Evolutionary conservation across 2,888 invertebrate genomes (phyloP).

Genomic region (Tiliacea aurago): DNA sequence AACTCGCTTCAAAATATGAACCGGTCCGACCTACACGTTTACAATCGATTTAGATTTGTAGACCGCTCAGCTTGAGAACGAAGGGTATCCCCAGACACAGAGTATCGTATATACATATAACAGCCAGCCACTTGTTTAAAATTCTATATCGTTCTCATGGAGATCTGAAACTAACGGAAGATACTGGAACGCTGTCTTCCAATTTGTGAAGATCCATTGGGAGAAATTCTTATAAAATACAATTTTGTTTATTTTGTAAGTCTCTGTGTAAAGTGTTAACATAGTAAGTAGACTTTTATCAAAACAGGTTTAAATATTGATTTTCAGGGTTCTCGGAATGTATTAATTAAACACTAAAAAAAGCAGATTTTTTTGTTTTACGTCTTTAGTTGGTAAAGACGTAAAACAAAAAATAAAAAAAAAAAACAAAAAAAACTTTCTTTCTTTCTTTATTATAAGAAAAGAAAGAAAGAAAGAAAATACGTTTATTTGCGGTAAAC

Average conservation of each 20-base stretch:
- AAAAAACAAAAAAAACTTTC: too few relatives aligned
- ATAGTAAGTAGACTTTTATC: not conserved
- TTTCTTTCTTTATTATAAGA: too few relatives aligned
- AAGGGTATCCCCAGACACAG: conserved; percentile 18
- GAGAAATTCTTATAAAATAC: not conserved
- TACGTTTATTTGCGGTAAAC: too few relatives aligned
- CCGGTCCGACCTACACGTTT: not conserved
- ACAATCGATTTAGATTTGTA: conserved; percentile 35
- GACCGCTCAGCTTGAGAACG: conserved; percentile 32
- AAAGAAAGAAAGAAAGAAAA: too few relatives aligned
- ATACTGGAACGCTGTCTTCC: conserved; percentile 13
- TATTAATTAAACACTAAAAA: not conserved
- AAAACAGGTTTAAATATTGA: not conserved
- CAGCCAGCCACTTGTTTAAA: conserved; percentile 33
- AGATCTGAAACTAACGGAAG: conserved; percentile 19
- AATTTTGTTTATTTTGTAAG: not conserved
- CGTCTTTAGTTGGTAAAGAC: not conserved
- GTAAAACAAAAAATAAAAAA: too few relatives aligned
- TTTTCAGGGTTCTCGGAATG: not conserved
- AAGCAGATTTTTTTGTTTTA: not conserved
- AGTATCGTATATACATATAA: conserved; percentile 35
- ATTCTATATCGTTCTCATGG: conserved; percentile 44
- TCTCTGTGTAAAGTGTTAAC: not conserved
- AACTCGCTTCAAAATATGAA: not conserved
- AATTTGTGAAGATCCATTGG: conserved; percentile 19